Conservation (phyloP, 2,888 invertebrate species). For the Helicoverpa assulta region DNA sequence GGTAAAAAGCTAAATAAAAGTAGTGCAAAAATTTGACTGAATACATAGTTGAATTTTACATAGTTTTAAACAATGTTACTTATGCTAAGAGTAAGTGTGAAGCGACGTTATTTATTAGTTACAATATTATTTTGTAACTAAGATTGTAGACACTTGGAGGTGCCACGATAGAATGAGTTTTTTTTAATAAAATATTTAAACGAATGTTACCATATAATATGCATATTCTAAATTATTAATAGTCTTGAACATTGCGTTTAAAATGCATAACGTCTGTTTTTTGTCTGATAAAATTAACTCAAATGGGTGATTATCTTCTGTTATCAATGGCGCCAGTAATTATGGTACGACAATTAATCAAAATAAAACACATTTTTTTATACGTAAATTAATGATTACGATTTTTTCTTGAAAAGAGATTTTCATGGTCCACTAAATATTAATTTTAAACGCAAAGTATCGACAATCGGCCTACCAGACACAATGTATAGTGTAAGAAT, state of each 20-base stretch:
- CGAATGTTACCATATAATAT: slow-evolving; percentile 42
- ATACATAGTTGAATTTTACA: slow-evolving; percentile 62
- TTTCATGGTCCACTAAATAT: background rate
- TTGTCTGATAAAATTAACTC: background rate
- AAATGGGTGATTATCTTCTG: background rate
- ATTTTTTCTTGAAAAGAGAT: background rate
- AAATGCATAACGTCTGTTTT: slow-evolving; percentile 2
- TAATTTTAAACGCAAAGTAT: slow-evolving; percentile 20
- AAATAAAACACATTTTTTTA: background rate
- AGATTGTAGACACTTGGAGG: slow-evolving; percentile 13
- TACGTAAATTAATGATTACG: background rate
- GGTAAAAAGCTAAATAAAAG: slow-evolving; percentile 32
- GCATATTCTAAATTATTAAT: slow-evolving; percentile 36
- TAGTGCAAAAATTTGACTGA: slow-evolving; percentile 62
- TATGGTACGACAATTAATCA: background rate
- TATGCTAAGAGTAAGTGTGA: slow-evolving; percentile 38
- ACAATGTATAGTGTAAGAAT: slow-evolving; percentile 64
- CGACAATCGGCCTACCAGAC: slow-evolving; percentile 61
- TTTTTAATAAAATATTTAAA: slow-evolving; percentile 36
- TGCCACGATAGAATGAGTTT: slow-evolving; percentile 30
- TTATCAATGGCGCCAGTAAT: background rate
- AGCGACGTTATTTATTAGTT: slow-evolving; percentile 35
- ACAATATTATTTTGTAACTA: slow-evolving; percentile 46
- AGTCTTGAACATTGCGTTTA: slow-evolving; percentile 33
- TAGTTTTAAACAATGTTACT: slow-evolving; percentile 42